Base-by-base conservation (phyloP, 2,113 vertebrate species). In the Scolopax mira region DNA sequence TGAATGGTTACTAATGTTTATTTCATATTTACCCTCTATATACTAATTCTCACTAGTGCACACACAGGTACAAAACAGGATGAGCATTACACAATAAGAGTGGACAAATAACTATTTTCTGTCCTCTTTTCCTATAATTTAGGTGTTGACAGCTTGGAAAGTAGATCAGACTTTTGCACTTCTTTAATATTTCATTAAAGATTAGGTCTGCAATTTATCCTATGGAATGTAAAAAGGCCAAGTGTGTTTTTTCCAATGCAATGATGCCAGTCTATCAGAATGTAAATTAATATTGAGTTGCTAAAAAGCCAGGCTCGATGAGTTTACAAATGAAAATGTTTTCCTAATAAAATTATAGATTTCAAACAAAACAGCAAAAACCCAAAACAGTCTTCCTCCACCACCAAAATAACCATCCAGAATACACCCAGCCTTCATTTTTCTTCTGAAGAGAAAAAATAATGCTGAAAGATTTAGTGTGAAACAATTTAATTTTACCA, bases 361-460 rank as follows among this genome's bases (percentile, higher is more conserved):
- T 61, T 79, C 5, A 35, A 75, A 39, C 8, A 61, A 67, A 91
- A 42, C 23, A 9, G 1, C 4, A 44, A 49, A 75, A 72, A 10
- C 4, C 31, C 35, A 48, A 42, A 82, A 11, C 25, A 72, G 1
- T 1, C 2, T 54, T 10, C 18, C 4, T 82, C 7, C 4, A 31
- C 8, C 49, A 48, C 8, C 6, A 80, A 80, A 64, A 33, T 1
- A 0, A 3, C 10, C 6, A 54, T 18, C 7, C 4, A 71, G 30
- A 64, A 58, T 25, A 72, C 4, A 58, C 0, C 3, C 4, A 71
- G 9, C 2, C 62, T 85, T 51, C 3, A 13, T 49, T 58, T 83
- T 55, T 27, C 13, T 78, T 41, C 42, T 57, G 22, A 48, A 69
- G 2, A 72, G 11, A n/a, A 88, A 88, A 74, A 62, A 44, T 22